Base-by-base conservation (phyloP, 2,113 vertebrate genomes). In the Thermophis baileyi region DNA sequence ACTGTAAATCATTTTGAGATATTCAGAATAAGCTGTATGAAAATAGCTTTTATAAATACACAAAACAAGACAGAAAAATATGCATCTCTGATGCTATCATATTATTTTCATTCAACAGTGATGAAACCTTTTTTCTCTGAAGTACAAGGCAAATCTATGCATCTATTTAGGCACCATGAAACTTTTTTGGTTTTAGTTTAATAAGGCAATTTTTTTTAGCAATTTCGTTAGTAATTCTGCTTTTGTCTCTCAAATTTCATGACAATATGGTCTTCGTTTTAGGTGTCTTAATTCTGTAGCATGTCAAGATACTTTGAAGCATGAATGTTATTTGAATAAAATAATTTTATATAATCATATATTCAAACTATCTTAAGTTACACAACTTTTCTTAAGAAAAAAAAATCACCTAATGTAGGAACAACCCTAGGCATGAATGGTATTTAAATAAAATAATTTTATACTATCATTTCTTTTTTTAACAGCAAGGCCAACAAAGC, bases 41-140 rank as follows among this genome's bases (percentile, higher is more conserved):
- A 81, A 81, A 20, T 20, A 20, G 18, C 6, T 18, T 35, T 40
- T 95, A 10, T 47, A 87, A 57, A 94, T 93, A 27, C 90, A 93
- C 6, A 87, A 0, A 0, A 1, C 94, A 95, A 90, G 20, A 91
- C 85, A 85, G 6, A 51, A 88, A 9, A 51, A 44, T 57, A 49
- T 85, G 18, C 9, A 57, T 25, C 50, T 89, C 49, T 30, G 6
- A 95, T 4, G n/a, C 86, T 20, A 85, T 85, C 47, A 94, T 35
- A 93, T 87, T 53, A 90, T 14, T 27, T 47, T 47, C 11, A 57
- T 69, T 69, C 49, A 85, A 89, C 46, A 81, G 54, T 51, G 74
- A 89, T 49, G 22, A 14, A 88, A 49, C 4, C 27, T 46, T 89
- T 88, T n/a, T 6, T 22, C 11, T 16, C 30, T 35, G 4, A 87